Base-by-base conservation (phyloP, 1,140 invertebrate species). In the Cyphomyrmex costatus region DNA sequence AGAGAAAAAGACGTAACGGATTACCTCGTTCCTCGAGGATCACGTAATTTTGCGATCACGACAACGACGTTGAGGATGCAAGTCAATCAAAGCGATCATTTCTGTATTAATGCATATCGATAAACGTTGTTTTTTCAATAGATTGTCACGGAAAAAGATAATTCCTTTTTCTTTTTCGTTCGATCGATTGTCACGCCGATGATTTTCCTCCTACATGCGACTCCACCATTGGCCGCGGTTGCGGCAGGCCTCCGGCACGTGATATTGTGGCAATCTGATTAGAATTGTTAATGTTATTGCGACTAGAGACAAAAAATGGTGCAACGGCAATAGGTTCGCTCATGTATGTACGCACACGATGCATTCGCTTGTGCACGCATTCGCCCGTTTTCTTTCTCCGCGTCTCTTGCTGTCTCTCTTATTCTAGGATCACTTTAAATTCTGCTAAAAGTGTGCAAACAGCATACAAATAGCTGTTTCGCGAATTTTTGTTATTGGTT, bases 251-350 rank as follows among this genome's bases (percentile, higher is more conserved):
- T 93, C 92, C 93, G 66, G 77, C 86, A 92, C 92, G 92, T 94
- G 93, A 93, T 94, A 92, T 93, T 93, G 92, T 93, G 68, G 88
- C 93, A 93, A 93, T 91, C 90, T 87, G 58, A 93, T 93, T 94
- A 93, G 92, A 92, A 94, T 94, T 93, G 91, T 91, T 93, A 93
- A 94, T 93, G 78, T 68, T 79, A n/a, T 74, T 4, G 27, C 68
- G 80, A 86, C 56, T 74, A 3, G 30, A 68, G 27, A 56, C 16
- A 88, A 79, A 91, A 88, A 89, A 92, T 77, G 76, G 78, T 78
- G 86, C 70, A 79, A 82, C 68, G 61, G 77, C 42, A 91, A 87
- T 89, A 61, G 86, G 79, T 77, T 76, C 63, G 65, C 60, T n/a
- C n/a, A n/a, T n/a, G 46, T 70, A 63, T 85, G 74, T 86, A 88